Base-by-base conservation (phyloP, 2,888 invertebrate genomes). In the Rhimphoctona megacephalus region DNA sequence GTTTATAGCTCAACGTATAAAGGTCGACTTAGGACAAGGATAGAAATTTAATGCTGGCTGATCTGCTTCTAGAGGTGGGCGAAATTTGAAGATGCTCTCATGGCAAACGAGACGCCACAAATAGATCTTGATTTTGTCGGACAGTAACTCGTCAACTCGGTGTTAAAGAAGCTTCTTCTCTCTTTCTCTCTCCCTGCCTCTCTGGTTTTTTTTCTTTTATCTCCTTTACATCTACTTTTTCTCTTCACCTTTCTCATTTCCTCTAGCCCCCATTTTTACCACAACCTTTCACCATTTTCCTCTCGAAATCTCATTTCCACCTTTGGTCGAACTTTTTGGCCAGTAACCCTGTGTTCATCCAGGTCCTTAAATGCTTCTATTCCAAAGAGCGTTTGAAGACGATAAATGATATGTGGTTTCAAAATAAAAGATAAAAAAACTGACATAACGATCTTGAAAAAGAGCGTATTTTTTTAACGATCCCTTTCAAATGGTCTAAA, bases 71-170 rank as follows among this genome's bases (percentile, higher is more conserved):
- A 70, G 79, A 52, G 67, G 57, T 67, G 33, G 14, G 54, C 39
- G 66, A 25, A 73, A 22, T 70, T 54, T 33, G 5, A 57, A 49
- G 19, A 72, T 67, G 57, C 43, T 74, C 67, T 72, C 11, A 33
- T 61, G 46, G 61, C 81, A 73, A 83, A 74, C 69, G 30, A 69
- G 67, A 81, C 43, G 81, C 83, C 83, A 69, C 81, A 86, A 86
- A 84, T 84, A 84, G 81, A 81, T 78, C 74, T 61, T 77, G 66
- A 85, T 85, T 81, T 61, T 66, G 83, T 74, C 67, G 52, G 76
- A 66, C 77, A 22, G 61, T 36, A 52, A 61, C 64, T 46, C 70
- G 70, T 70, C 67, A 70, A 70, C 77, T 79, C n/a, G 64, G 66
- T 72, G 36, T 54, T 43, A 57, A 54, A 61, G 7, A 70, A n/a